Evolutionary conservation across 1,140 invertebrate genomes (phyloP).

Genomic region (Theocolax elegans): DNA sequence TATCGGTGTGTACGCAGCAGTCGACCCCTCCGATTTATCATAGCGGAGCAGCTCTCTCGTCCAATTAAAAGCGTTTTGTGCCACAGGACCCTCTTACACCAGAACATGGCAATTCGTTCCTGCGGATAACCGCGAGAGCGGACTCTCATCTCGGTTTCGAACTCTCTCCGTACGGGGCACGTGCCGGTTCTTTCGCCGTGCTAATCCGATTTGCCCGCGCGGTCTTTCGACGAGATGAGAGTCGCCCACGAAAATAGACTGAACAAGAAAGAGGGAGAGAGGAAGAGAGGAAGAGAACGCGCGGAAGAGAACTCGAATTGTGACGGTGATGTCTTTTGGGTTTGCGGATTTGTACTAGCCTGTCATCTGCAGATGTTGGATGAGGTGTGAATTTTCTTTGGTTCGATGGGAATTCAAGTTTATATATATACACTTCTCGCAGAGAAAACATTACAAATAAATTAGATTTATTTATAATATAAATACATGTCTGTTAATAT

Average conservation of each 20-base stretch:
- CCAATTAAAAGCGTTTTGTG: slow-evolving; percentile 41
- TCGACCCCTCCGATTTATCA: slow-evolving; percentile 42
- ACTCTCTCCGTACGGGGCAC: slow-evolving; percentile 13
- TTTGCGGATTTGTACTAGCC: no score
- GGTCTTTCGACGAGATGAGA: neutral
- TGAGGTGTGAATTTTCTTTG: no score
- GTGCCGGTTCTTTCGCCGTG: slow-evolving; percentile 35
- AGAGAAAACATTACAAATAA: no score
- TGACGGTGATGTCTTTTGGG: no score
- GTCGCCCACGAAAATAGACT: neutral
- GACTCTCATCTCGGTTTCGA: neutral
- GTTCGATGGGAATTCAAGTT: no score
- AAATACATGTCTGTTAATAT: no score
- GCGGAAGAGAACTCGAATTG: neutral
- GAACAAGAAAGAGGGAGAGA: neutral
- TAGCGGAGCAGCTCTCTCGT: neutral
- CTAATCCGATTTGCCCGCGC: slow-evolving; percentile 42
- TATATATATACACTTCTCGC: no score
- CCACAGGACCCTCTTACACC: slow-evolving; percentile 16
- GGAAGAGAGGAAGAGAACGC: neutral
- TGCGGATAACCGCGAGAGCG: slow-evolving; percentile 32
- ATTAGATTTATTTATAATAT: no score
- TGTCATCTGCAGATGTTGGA: no score
- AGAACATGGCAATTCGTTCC: slow-evolving; percentile 31
- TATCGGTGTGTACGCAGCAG: slow-evolving; percentile 8